Evolutionary conservation across 2,888 invertebrate genomes (phyloP), one percentile per base, ranked within the genome.

Genomic region (Chydorus sphaericus): DNA sequence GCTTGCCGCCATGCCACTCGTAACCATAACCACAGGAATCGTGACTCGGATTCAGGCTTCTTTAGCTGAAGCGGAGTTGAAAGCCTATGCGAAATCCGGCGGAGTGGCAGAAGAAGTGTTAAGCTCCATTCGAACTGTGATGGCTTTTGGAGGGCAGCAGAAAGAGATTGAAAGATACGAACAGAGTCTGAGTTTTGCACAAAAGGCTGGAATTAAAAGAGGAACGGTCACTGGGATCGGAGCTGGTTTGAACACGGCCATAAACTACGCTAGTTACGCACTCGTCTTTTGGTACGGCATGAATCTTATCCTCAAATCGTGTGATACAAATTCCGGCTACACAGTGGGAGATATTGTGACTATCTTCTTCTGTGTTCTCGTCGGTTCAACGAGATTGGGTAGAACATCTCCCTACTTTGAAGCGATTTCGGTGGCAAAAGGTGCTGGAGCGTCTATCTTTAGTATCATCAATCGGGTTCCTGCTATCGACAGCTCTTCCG

Each of bases 261-360:
- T 84, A 62, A 82, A 88, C 59, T 89, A 84, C 68, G 73, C 76
- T 38, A 79, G 84, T 5, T 87, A 88, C 65, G 82, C 83, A 0
- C 68, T 89, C 29, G 83, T 86, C 0, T 86, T 90, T 68, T 89
- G 86, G 85, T 89, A 85, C 66, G 89, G 89, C 1, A 80, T 71
- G 10, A 65, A 67, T 58, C 68, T 75, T 18, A 66, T 62, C 29
- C 56, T 63, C 8, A 37, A n/a, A n/a, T n/a, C n/a, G n/a, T n/a
- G n/a, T n/a, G 55, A 59, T 23, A 61, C 59, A 1, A n/a, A n/a
- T n/a, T n/a, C n/a, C n/a, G n/a, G n/a, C n/a, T n/a, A n/a, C n/a
- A 60, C 61, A 37, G 57, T 62, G 6, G 60, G 60, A 44, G 59
- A 57, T 44, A 37, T 63, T 14, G 55, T 63, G 49, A 60, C 63